Evolutionary conservation across 2,888 invertebrate genomes (phyloP), one percentile per base, ranked within the genome.

Genomic region (Pecten maximus): DNA sequence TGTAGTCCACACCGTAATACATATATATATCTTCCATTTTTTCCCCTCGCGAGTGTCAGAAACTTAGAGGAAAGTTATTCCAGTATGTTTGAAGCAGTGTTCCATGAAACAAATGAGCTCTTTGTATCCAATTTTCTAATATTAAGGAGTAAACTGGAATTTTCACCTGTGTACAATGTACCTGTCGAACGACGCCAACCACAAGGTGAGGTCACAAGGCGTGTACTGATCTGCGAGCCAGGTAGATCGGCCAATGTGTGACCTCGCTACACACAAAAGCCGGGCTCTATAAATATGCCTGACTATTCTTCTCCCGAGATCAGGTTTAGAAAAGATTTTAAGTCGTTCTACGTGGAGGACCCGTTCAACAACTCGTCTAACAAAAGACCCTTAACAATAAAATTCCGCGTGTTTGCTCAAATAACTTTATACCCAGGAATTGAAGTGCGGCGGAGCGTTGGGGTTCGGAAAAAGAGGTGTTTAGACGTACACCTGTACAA

Each of bases 361-460:
- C 74, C 74, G 74, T 23, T 74, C 74, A 74, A 74, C 74, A 74
- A 74, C 74, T 74, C 74, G 74, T 4, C 74, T 3, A 74, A 74
- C 74, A 74, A 74, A 74, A 74, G 74, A 74, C 28, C 12, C 12
- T 28, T 2, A 74, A 74, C 74, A 74, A 74, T 74, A 74, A 74
- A 74, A 74, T 74, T 74, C 74, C 74, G 35, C 74, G 74, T 74
- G 74, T 74, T 74, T 74, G 74, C 74, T 74, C 74, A 74, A 74
- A 74, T 74, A 74, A 35, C 35, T 74, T 74, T 74, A 74, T 74
- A 74, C 74, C 74, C 4, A 35, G 8, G 28, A 28, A 28, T 35
- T 10, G 74, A 1, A 74, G 74, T 74, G 28, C 28, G 35, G 15
- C 74, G 10, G 74, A 6, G 74, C 19, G 19, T 6, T 19, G 23